These are phyloP conservation scores for Anseranas semipalmata DNA, from an alignment of 2,113 vertebrate genomes.

Conservation along the genomic window DNA sequence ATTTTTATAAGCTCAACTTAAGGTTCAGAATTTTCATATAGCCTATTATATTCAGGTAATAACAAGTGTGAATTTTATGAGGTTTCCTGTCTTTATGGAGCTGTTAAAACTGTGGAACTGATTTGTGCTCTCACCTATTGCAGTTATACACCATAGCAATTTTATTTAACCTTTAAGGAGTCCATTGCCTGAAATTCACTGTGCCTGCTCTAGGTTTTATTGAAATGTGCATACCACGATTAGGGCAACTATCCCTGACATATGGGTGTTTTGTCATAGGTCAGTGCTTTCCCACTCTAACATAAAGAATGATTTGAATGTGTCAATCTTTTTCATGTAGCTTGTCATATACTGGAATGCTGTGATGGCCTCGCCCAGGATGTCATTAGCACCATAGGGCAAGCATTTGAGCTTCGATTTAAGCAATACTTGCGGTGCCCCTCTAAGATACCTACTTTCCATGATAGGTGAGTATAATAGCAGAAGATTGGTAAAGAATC, in stretches of 20 bases:
- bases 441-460: constrained; percentile 86
- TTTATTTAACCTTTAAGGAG: neutral
- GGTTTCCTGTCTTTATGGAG: neutral
- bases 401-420: constrained; percentile 97
- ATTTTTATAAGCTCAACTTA: neutral
- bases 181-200: neutral
- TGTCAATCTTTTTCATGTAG: constrained; percentile 69
- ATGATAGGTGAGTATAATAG: constrained; percentile 83
- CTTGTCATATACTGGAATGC: constrained; percentile 97
- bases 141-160: neutral
- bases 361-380: constrained; percentile 93
- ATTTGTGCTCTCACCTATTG: neutral
- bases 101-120: neutral
- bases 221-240: neutral
- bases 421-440: constrained; percentile 95
- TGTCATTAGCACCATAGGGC: constrained; percentile 94
- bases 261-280: neutral
- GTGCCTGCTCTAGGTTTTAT: neutral
- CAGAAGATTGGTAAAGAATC: neutral
- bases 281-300: neutral
- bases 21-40: neutral
- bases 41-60: neutral
- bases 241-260: neutral
- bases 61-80: neutral
- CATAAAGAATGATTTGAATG: neutral